Percentiles rank a stretch among this genome's conserved stretches.
Evolutionary conservation across 2,797 vertebrate species (phyloP).

Genomic region (Coilia nasus): DNA sequence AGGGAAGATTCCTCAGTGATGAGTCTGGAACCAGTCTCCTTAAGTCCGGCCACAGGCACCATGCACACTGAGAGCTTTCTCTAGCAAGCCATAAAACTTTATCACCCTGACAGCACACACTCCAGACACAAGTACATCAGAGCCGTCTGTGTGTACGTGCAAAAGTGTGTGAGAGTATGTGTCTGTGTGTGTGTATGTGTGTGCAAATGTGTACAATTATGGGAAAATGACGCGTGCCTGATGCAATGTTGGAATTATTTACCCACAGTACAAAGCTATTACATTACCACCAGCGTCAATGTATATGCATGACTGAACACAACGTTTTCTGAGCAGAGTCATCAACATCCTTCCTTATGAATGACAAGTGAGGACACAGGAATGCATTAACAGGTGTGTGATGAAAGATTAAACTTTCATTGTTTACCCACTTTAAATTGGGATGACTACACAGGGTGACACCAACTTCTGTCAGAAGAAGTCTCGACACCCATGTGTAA

Average conservation of each 20-base stretch:
- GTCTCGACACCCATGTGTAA: background rate
- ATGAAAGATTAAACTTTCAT: background rate
- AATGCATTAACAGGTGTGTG: background rate
- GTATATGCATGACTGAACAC: background rate
- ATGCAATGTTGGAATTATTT: slow-evolving; percentile 11
- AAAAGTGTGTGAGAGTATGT: background rate
- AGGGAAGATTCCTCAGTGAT: slow-evolving; percentile 45
- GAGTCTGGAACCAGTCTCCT: slow-evolving; percentile 44
- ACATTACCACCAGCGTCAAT: background rate
- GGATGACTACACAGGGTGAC: background rate
- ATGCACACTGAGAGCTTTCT: slow-evolving; percentile 23
- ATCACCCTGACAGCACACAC: slow-evolving; percentile 48
- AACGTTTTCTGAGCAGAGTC: background rate
- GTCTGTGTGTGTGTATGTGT: slow-evolving; percentile 22
- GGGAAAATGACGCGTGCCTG: background rate
- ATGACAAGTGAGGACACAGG: background rate
- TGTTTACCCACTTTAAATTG: background rate
- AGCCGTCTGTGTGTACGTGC: background rate
- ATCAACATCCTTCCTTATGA: background rate
- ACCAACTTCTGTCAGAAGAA: background rate
- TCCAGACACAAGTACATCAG: slow-evolving; percentile 46
- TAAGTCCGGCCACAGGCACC: slow-evolving; percentile 34
- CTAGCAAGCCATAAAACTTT: slow-evolving; percentile 47
- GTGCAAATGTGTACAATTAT: slow-evolving; percentile 7
- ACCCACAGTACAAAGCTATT: background rate